Conservation (phyloP, 2,888 invertebrate species). For the Argynnis bischoffii region DNA sequence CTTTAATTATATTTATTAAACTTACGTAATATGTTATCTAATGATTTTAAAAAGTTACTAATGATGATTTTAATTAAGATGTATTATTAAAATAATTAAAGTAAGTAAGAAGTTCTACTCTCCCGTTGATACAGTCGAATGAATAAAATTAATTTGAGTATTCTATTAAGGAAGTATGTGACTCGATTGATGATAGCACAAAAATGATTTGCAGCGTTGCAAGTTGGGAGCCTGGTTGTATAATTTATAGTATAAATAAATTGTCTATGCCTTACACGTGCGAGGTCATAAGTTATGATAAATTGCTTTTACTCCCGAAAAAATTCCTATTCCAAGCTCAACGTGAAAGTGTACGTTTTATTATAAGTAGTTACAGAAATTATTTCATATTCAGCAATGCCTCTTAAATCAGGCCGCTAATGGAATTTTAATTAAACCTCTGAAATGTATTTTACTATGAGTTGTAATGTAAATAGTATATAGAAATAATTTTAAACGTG, state of each 20-base stretch:
- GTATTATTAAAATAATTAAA: too few species aligned
- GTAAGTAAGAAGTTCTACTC: too few species aligned
- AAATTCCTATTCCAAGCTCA: constrained; percentile 38
- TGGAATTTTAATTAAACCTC: constrained; percentile 31
- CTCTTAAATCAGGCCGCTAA: constrained; percentile 28
- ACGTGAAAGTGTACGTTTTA: constrained; percentile 36
- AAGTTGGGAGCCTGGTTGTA: constrained; percentile 43
- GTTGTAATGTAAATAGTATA: constrained; percentile 8
- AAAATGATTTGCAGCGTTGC: too few species aligned
- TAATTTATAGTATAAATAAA: constrained; percentile 50
- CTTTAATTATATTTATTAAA: too few species aligned
- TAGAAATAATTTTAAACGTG: constrained; percentile 10
- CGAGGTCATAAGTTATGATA: constrained; percentile 55
- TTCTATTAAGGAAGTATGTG: too few species aligned
- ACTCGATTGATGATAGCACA: too few species aligned
- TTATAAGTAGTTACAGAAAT: constrained; percentile 35
- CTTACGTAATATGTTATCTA: too few species aligned
- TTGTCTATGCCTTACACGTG: constrained; percentile 58
- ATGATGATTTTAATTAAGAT: too few species aligned
- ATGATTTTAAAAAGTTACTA: too few species aligned
- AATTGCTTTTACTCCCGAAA: constrained; percentile 45
- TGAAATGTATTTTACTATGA: constrained; percentile 21
- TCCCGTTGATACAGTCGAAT: too few species aligned
- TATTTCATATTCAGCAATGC: constrained; percentile 25
- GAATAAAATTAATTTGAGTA: too few species aligned